These are phyloP conservation scores for Pampusana beccarii DNA, from an alignment of 2,113 vertebrate species.

Conservation along the genomic window DNA sequence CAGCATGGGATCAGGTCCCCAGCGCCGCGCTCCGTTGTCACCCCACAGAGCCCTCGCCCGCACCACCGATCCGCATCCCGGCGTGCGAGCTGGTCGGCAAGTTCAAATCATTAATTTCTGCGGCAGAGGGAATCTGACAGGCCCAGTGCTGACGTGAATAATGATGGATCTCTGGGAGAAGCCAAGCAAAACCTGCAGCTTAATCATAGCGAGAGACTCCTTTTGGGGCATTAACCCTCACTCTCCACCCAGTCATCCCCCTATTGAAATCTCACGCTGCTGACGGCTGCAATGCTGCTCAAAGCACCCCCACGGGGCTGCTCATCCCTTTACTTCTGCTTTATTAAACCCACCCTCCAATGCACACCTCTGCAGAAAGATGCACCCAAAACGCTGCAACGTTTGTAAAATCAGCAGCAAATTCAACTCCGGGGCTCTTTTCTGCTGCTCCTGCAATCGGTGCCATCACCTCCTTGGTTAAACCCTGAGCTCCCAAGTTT, in stretches of 20 bases:
- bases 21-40: fast-evolving
- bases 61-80: background rate
- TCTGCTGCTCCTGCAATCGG: background rate
- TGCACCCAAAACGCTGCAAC: fast-evolving
- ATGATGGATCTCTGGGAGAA: slow-evolving; percentile 53
- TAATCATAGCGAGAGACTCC: slow-evolving; percentile 15
- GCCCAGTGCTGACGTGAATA: slow-evolving; percentile 33
- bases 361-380: fast-evolving
- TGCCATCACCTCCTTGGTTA: background rate
- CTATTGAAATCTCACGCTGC: background rate
- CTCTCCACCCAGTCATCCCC: background rate
- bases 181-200: slow-evolving; percentile 52
- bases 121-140: slow-evolving; percentile 27
- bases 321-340: background rate
- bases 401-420: background rate
- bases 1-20: background rate
- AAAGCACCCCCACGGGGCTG: background rate
- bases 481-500: fast-evolving
- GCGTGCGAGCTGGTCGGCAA: background rate
- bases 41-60: background rate
- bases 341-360: background rate
- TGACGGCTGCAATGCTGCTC: background rate
- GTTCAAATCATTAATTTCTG: slow-evolving; percentile 62
- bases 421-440: background rate
- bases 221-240: slow-evolving; percentile 19